Evolutionary conservation across 2,113 vertebrate genomes (phyloP).

Genomic region (Rattus norvegicus): DNA sequence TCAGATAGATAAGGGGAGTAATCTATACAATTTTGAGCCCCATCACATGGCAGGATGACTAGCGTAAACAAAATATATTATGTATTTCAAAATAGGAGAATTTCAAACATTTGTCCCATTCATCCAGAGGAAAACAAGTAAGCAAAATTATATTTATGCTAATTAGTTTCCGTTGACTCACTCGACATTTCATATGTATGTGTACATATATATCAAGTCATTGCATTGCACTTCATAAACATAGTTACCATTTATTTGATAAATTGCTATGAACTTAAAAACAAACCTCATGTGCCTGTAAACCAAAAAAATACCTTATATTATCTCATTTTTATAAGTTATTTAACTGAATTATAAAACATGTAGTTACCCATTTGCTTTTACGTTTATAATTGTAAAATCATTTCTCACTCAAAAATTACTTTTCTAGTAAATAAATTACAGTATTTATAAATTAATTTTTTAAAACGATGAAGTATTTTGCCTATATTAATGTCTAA

Average conservation of each 20-base stretch:
- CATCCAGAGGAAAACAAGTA: not conserved
- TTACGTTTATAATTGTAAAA: slow-evolving; percentile 28
- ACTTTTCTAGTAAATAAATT: not conserved
- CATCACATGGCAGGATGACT: not conserved
- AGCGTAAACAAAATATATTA: not conserved
- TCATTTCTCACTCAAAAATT: slow-evolving; percentile 7
- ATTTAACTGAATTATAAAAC: not conserved
- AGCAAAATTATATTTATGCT: not conserved
- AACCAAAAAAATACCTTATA: not conserved
- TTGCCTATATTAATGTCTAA: not conserved
- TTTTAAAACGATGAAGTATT: not conserved
- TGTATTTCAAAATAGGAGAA: not conserved
- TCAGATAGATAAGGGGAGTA: not conserved
- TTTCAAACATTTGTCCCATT: not conserved
- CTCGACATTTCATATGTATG: not conserved
- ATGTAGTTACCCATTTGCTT: not conserved
- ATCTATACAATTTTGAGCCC: not conserved
- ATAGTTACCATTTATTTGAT: not conserved
- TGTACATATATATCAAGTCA: not conserved
- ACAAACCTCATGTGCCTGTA: not conserved
- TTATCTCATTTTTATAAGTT: not conserved
- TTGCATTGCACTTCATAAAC: not conserved
- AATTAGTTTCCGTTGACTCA: not conserved
- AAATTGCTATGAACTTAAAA: slow-evolving; percentile 29
- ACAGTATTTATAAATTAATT: not conserved